Evolutionary conservation across 2,113 vertebrate genomes (phyloP).

Genomic region (Vidua macroura): DNA sequence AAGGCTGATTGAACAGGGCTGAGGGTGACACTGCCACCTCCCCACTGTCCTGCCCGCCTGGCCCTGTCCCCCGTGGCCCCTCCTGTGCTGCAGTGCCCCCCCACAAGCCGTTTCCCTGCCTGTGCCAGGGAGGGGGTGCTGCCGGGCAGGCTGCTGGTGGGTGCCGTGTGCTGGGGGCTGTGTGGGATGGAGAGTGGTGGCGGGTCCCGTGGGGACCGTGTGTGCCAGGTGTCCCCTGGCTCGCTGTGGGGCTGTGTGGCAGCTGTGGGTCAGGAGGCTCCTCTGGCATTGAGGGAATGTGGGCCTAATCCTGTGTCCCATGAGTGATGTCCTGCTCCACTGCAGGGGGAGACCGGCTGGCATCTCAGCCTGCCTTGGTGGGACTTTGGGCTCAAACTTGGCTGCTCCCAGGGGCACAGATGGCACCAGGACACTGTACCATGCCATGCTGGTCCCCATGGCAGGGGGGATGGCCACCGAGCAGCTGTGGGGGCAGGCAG

Average conservation of each 20-base stretch:
- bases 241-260: accelerated
- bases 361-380: not conserved
- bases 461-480: not conserved
- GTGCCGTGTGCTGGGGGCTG: not conserved
- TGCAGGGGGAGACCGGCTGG: accelerated
- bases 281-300: not conserved
- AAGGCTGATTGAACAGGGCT: conserved; percentile 76
- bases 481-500: not conserved
- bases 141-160: not conserved
- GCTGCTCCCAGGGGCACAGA: not conserved
- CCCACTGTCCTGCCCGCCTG: not conserved
- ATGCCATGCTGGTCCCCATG: not conserved
- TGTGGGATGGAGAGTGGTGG: not conserved
- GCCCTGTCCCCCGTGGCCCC: not conserved
- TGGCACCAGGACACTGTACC: accelerated
- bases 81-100: not conserved
- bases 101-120: not conserved
- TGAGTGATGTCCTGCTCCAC: accelerated
- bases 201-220: accelerated
- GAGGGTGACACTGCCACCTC: conserved; percentile 1
- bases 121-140: not conserved
- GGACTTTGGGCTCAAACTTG: not conserved
- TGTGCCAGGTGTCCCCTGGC: not conserved
- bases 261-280: not conserved
- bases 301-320: not conserved